Conservation (phyloP, 2,888 invertebrate species). For the Thalpophila matura region DNA sequence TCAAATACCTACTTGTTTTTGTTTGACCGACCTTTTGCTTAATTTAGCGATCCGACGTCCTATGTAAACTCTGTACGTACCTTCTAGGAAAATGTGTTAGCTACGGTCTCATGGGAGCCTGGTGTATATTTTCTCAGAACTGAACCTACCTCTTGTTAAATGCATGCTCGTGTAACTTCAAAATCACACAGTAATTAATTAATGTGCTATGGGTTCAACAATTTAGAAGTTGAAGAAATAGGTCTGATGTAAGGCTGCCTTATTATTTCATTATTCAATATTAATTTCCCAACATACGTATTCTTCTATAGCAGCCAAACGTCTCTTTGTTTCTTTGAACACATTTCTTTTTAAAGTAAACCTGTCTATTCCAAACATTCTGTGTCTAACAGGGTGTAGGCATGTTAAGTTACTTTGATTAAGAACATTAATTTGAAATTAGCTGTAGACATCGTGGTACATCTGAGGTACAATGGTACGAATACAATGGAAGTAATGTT, state of each 20-base stretch:
- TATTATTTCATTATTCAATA: too few species aligned
- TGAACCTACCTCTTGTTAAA: background rate
- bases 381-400: too few species aligned
- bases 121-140: slow-evolving; percentile 33
- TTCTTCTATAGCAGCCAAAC: background rate
- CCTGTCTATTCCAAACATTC: background rate
- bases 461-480: slow-evolving; percentile 32
- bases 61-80: slow-evolving; percentile 70
- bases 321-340: background rate
- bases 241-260: background rate
- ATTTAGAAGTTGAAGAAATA: background rate
- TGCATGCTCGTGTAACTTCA: slow-evolving; percentile 17
- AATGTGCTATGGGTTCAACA: too few species aligned
- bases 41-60: slow-evolving; percentile 69
- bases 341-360: background rate
- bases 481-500: slow-evolving; percentile 45
- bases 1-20: slow-evolving; percentile 76
- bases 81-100: slow-evolving; percentile 65
- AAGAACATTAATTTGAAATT: slow-evolving; percentile 34
- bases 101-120: slow-evolving; percentile 65
- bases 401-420: slow-evolving; percentile 9
- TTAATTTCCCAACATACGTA: too few species aligned
- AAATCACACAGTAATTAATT: slow-evolving; percentile 4
- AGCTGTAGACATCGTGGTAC: slow-evolving; percentile 16
- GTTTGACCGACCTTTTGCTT: slow-evolving; percentile 70